A percentile compares a stretch with the other conserved stretches of the same genome.
These are phyloP conservation scores for Apamea monoglypha DNA, from an alignment of 2,888 invertebrate species.

Conservation along the genomic window DNA sequence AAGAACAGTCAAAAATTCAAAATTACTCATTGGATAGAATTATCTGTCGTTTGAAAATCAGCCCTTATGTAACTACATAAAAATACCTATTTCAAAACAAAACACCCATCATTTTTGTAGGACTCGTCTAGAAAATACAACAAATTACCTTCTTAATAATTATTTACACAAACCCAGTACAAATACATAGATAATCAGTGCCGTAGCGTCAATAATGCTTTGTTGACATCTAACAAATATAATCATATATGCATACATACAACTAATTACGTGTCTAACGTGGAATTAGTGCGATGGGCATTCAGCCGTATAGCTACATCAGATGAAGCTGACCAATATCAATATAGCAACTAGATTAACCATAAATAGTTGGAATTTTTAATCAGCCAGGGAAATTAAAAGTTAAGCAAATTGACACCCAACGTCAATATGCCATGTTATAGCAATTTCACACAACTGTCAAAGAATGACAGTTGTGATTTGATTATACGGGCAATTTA, in stretches of 20 bases:
- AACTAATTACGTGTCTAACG: conserved; percentile 39
- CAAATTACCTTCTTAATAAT: neutral
- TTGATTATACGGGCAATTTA: neutral
- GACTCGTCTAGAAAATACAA: neutral
- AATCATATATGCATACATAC: conserved; percentile 16
- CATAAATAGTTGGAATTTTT: neutral
- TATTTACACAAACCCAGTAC: neutral
- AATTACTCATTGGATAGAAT: too few species aligned
- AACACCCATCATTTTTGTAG: too few species aligned
- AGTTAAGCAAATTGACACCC: neutral
- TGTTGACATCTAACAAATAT: conserved; percentile 21
- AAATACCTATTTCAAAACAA: neutral
- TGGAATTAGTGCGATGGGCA: conserved; percentile 52
- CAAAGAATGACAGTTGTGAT: neutral
- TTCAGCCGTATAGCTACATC: conserved; percentile 13
- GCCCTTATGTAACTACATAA: too few species aligned
- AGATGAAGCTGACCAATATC: conserved; percentile 37
- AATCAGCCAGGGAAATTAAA: neutral
- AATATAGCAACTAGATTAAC: conserved; percentile 24
- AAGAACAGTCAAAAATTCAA: too few species aligned
- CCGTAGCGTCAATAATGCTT: conserved; percentile 13
- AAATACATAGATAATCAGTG: conserved; percentile 1
- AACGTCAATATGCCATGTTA: neutral
- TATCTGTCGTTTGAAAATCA: too few species aligned
- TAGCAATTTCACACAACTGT: neutral